A percentile compares a stretch with the other conserved stretches of the same genome.
These are phyloP conservation scores for Fregetta grallaria DNA, from an alignment of 2,113 vertebrate genomes.

Conservation along the genomic window DNA sequence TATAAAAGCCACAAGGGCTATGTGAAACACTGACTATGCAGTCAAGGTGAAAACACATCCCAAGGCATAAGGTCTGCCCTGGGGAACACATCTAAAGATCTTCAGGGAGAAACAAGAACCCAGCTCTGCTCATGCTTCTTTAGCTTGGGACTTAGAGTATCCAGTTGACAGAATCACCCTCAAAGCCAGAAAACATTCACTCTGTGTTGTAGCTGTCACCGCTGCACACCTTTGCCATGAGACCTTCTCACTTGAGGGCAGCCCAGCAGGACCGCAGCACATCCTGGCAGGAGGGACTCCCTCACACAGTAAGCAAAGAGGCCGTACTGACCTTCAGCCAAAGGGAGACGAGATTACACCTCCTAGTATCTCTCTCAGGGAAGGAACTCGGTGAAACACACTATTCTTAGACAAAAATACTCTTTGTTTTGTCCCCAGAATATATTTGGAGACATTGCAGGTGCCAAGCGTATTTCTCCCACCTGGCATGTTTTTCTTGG, in stretches of 20 bases:
- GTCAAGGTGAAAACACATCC: fast-evolving
- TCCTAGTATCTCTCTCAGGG: not conserved
- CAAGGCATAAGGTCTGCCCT: not conserved
- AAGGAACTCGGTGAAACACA: not conserved
- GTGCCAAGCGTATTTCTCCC: not conserved
- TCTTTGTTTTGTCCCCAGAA: not conserved
- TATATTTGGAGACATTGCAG: not conserved
- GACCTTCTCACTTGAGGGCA: not conserved
- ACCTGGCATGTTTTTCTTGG: not conserved
- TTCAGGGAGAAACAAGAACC: not conserved
- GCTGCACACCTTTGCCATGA: not conserved
- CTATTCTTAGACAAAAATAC: not conserved
- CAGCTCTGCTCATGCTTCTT: not conserved
- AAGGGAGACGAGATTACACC: not conserved
- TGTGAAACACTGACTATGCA: not conserved
- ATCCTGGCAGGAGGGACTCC: not conserved
- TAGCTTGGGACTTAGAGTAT: not conserved
- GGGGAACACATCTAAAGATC: not conserved
- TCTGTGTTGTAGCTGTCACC: not conserved
- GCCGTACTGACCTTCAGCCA: not conserved
- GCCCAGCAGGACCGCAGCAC: not conserved
- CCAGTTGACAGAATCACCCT: not conserved
- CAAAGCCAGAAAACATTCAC: not conserved
- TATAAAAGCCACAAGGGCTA: not conserved
- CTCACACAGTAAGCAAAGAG: not conserved